Evolutionary conservation across 2,797 vertebrate species (phyloP), one percentile per base, ranked within the genome.

Genomic region (Chanos chanos): DNA sequence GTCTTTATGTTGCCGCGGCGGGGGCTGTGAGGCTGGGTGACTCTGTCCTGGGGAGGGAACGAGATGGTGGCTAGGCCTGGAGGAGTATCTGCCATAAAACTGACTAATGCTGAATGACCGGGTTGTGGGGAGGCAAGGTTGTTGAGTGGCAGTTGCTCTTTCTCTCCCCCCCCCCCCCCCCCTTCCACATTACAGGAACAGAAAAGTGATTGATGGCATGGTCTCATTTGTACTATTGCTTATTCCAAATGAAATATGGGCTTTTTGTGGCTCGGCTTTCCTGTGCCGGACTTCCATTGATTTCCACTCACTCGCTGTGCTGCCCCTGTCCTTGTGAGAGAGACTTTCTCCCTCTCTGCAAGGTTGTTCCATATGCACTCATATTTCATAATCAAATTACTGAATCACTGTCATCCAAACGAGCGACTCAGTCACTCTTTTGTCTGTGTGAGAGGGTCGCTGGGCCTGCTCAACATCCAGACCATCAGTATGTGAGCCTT

Each of bases 241-340:
- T 86, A 87, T 86, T 87, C 79, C 80, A 78, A 84, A 86, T 83
- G 83, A 84, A 81, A 81, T 72, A 82, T 78, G 81, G 78, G 78
- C 71, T 77, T 86, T 85, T 85, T 79, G 83, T 75, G 56, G 3
- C 41, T 68, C 50, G 71, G 67, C 57, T 70, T 76, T 33, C 59
- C 75, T 79, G 74, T 66, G 64, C 72, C 78, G 64, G 64, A 73
- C 73, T 64, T 28, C 48, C 80, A 89, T 89, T 79, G 87, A 90
- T 89, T 87, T 88, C 78, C 79, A 78, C 77, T 84, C 82, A 77
- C 54, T 80, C 75, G 57, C 67, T 25, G 47, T 36, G 66, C 22
- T 69, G 68, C 73, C 77, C 18, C 64, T 4, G 74, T 80, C 83
- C 77, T 84, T 87, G 85, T 84, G 77, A 67, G 67, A 75, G 64